Evolutionary conservation across 2,113 vertebrate genomes (phyloP), one percentile per base, ranked within the genome.

Genomic region (Chloropsis hardwickii): DNA sequence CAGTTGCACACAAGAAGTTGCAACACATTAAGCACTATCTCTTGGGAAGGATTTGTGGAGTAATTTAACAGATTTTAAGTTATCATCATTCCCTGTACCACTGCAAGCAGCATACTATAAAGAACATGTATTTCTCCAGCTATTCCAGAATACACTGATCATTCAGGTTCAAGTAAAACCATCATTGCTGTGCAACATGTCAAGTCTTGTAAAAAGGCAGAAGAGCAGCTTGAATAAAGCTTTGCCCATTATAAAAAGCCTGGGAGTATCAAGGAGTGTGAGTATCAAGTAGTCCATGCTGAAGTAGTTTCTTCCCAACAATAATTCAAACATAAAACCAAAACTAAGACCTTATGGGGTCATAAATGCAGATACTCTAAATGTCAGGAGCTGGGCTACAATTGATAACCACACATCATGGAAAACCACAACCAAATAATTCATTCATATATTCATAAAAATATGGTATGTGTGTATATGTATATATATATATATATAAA

Each of bases 191-290:
- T 48, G 70, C 24, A 92, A 83, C 72, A 22, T 40, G 65, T 78
- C 88, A 92, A 51, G 44, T 71, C 73, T 92, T 95, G 74, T 44
- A 72, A 76, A 91, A 82, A 91, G 74, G 51, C 69, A 74, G 42
- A 81, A 62, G 2, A 86, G 81, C 65, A 92, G 69, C 50, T 61
- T 82, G 51, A 92, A 73, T 56, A 91, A 90, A 92, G 48, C 70
- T 57, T 19, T 62, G 35, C 28, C 39, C 62, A 8, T 29, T 29
- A 44, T 20, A 86, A 87, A 76, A 71, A 57, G 40, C 15, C 7
- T 35, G 35, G 28, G 45, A 92, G 18, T 20, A 79, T 74, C 37
- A 78, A 92, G 56, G 44, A 74, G 29, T 9, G 29, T 12, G n/a
- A 88, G 31, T 27, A 65, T 73, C 62, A 67, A 61, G 28, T 45